Evolutionary conservation across 2,113 vertebrate species (phyloP), one percentile per base, ranked within the genome.

Genomic region (Clarias batrachus): DNA sequence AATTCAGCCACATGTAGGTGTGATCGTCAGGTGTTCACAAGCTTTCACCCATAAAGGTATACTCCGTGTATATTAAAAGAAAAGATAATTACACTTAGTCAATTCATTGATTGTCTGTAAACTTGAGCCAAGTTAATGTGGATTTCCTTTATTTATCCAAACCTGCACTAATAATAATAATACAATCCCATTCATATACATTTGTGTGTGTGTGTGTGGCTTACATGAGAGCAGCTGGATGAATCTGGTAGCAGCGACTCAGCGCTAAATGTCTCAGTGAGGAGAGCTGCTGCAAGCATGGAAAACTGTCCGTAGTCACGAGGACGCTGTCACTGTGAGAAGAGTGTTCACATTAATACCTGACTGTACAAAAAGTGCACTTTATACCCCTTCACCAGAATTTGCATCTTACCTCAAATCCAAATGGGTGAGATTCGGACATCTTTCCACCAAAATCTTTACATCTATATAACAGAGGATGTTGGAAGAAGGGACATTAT

Each of bases 231-330:
- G 96, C 93, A 30, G 96, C 95, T 3, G 96, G 95, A 87, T 96
- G 93, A 81, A 99, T 97, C 93, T 97, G 97, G 0, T 99, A 99
- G 91, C 98, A 99, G 88, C 97, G 97, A 56, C 97, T 98, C 90
- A 99, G 94, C 10, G 94, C 95, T 33, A 99, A 93, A 74, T 99
- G 96, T 82, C 93, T 90, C 82, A 99, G 94, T 30, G 86, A 89
- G 59, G 3, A 2, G 41, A 99, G 96, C 8, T 94, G 93, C 60
- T 89, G 92, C 82, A 99, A 95, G 85, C 96, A 92, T 0, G 92
- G 93, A 90, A 99, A 96, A 88, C 95, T 96, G 86, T 97, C 96
- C 0, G 94, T 92, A 52, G 95, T 97, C 90, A 99, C 92, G 92
- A 97, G 94, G 71, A 97, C 93, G 10, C 97, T 98, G 92, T 99